Evolutionary conservation across 1,140 invertebrate genomes (phyloP).

Genomic region (Zaprionus nigranus): DNA sequence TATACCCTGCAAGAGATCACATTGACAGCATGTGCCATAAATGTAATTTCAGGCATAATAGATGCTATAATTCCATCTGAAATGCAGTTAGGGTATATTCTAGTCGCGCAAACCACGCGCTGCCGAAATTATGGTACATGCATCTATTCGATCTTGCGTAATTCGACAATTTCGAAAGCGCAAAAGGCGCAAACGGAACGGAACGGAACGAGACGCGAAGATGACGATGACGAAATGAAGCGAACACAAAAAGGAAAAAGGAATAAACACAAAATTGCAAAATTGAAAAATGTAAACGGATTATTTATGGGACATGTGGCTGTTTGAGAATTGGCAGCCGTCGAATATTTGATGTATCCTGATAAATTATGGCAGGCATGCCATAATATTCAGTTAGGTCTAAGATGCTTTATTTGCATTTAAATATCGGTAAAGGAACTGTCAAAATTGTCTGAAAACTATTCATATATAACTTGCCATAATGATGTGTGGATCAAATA

Average conservation of each 20-base stretch:
- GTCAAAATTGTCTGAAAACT: too few species aligned
- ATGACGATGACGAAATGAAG: neutral
- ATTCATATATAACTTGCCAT: neutral
- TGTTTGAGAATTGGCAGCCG: neutral
- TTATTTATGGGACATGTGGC: constrained; percentile 12
- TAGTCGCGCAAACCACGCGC: neutral
- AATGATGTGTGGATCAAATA: neutral
- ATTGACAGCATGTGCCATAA: neutral
- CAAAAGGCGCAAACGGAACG: neutral
- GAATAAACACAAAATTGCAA: neutral
- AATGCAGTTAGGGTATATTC: neutral
- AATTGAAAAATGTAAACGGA: neutral
- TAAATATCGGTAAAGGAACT: neutral
- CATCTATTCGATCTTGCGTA: neutral
- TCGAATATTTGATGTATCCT: neutral
- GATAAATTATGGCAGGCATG: neutral
- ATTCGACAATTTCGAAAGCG: neutral
- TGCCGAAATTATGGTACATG: neutral
- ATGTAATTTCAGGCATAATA: too few species aligned
- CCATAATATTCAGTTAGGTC: neutral
- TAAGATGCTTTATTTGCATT: neutral
- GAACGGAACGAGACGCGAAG: neutral
- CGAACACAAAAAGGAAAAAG: neutral
- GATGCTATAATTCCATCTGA: neutral
- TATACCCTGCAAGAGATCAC: neutral